A percentile compares a stretch with the other conserved stretches of the same genome.
Evolutionary conservation across 1,140 invertebrate genomes (phyloP).

Genomic region (Cryptotermes secundus): DNA sequence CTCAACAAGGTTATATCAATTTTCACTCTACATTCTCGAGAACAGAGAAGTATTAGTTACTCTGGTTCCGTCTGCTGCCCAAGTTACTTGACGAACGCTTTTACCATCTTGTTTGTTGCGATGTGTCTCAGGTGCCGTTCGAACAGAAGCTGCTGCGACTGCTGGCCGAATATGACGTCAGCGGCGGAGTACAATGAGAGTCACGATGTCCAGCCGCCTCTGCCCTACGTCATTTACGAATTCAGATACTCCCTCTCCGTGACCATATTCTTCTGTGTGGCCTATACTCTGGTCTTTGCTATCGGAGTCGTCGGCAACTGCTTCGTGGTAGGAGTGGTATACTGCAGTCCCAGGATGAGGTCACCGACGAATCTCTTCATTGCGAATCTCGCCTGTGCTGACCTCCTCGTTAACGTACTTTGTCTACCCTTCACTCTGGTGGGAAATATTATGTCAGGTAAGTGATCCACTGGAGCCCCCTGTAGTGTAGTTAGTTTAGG

Average conservation of each 20-base stretch:
- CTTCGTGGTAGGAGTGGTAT: slow-evolving; percentile 53
- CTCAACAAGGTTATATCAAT: too few species aligned
- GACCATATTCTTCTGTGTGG: slow-evolving; percentile 45
- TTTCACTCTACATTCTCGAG: too few species aligned
- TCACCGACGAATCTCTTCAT: slow-evolving; percentile 53
- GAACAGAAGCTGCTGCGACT: not conserved
- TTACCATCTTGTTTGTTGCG: too few species aligned
- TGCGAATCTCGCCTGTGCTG: slow-evolving; percentile 54
- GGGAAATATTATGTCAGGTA: slow-evolving; percentile 57
- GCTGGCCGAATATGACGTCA: not conserved
- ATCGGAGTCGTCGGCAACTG: slow-evolving; percentile 55
- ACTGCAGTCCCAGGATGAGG: slow-evolving; percentile 48
- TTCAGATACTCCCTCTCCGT: slow-evolving; percentile 42
- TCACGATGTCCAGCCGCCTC: not conserved
- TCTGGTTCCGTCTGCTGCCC: too few species aligned
- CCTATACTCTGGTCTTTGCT: slow-evolving; percentile 51
- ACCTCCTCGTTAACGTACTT: slow-evolving; percentile 61
- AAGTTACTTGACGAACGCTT: too few species aligned
- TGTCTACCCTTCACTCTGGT: slow-evolving; percentile 62
- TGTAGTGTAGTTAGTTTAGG: too few species aligned
- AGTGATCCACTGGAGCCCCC: slow-evolving; percentile 43
- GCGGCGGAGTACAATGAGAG: not conserved
- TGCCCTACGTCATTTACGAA: not conserved
- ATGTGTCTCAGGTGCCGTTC: not conserved
- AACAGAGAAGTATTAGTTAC: too few species aligned